A percentile compares a stretch with the other conserved stretches of the same genome.
phyloP scores from a whole-genome alignment of 2,888 invertebrate species.

The Heliconius erato region DNA sequence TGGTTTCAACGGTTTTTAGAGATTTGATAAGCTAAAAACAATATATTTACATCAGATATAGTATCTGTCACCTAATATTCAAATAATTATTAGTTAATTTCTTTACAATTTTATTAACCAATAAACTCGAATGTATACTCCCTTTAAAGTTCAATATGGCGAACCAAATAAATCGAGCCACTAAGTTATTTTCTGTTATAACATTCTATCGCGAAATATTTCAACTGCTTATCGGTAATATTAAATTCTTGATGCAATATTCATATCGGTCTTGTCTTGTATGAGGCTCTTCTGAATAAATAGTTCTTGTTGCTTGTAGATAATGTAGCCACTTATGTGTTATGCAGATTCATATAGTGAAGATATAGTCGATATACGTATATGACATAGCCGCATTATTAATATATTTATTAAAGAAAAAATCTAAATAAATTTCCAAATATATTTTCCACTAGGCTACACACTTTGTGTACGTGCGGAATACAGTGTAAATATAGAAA shows the following conservation, averaged over 20 bases:
- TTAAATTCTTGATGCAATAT: constrained; percentile 72
- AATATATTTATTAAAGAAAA: not conserved
- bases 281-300: constrained; percentile 31
- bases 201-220: constrained; percentile 72
- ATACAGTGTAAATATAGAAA: no score
- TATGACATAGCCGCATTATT: not conserved
- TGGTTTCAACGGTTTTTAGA: no score
- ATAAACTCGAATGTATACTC: not conserved
- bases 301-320: constrained; percentile 27
- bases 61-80: no score
- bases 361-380: not conserved
- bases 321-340: not conserved
- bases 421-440: not conserved
- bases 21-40: no score
- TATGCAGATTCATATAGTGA: constrained; percentile 17
- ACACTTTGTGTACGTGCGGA: no score
- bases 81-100: not conserved
- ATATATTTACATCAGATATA: no score
- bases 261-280: constrained; percentile 43
- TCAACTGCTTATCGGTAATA: constrained; percentile 73
- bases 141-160: not conserved
- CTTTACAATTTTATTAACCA: not conserved
- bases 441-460: no score
- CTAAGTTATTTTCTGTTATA: constrained; percentile 64
- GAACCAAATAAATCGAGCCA: constrained; percentile 51